Conservation (phyloP, 2,797 vertebrate genomes). For the Arvicola amphibius region DNA sequence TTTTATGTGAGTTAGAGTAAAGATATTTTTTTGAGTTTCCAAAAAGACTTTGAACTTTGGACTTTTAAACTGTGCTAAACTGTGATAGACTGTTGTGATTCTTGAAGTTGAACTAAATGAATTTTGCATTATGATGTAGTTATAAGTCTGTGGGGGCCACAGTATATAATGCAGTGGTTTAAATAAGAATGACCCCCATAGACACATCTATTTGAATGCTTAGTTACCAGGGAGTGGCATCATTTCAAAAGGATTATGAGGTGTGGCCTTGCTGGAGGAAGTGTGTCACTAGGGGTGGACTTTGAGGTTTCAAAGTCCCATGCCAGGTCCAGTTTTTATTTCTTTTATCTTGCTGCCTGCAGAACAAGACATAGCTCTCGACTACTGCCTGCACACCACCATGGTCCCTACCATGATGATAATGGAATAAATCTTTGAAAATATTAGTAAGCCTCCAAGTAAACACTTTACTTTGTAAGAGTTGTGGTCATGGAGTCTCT, state of each 20-base stretch:
- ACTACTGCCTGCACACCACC: background rate
- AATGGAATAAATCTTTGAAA: background rate
- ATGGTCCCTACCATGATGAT: background rate
- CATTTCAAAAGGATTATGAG: no score
- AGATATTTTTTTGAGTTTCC: background rate
- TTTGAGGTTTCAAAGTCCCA: background rate
- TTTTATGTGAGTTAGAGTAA: background rate
- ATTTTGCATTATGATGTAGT: no score
- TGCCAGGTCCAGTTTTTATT: background rate
- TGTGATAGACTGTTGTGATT: no score
- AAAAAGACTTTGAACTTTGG: background rate
- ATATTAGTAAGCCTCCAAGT: background rate
- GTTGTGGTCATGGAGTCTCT: background rate
- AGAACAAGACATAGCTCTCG: background rate
- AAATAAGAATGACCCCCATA: no score
- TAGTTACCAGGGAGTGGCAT: no score
- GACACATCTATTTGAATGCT: no score
- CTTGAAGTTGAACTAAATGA: no score
- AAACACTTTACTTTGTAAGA: background rate
- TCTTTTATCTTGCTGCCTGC: background rate
- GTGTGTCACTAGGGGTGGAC: background rate
- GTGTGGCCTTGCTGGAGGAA: background rate
- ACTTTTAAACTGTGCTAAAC: no score
- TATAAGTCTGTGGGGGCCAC: no score
- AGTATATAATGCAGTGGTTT: accelerated